Evolutionary conservation across 2,113 vertebrate genomes (phyloP), one percentile per base, ranked within the genome.

Genomic region (Eolophus roseicapilla): DNA sequence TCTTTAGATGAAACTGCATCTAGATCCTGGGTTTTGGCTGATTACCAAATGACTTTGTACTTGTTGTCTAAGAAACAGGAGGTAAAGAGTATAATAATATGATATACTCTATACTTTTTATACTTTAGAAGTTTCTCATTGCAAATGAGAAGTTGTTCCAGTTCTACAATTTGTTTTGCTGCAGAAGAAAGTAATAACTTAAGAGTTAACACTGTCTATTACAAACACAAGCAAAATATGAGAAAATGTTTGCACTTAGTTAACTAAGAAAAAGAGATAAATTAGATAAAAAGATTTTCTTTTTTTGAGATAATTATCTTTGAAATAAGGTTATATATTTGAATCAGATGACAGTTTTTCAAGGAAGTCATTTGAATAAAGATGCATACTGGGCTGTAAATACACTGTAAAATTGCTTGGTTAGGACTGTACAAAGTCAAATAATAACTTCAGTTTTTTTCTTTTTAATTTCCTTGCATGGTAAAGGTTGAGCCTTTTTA

Each of bases 401-500:
- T 74, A 9, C 5, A 49, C 8, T 9, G 5, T 3, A 67, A 18
- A 81, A 47, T 43, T 65, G 10, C 23, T 67, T 82, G 78, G 44
- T 29, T 43, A 41, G 41, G 24, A 60, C 6, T 9, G 9, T 67
- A 60, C 3, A 74, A 70, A 65, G 10, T 12, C 7, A 67, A 60
- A 37, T 55, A 80, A n/a, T 55, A 43, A 41, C 46, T 24, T 65
- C 62, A 82, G 2, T 52, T 70, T 29, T 5, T 73, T 46, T 57
- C 33, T 57, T 57, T 20, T 21, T 41, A 41, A 21, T 75, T 82
- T 88, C 44, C 13, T 68, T 85, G 3, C 27, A 14, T 23, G 20
- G 31, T 29, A 44, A 88, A 78, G 6, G 20, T 31, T 0, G 0
- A 29, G 17, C 49, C 11, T 6, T 71, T 77, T 35, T 43, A 49